Evolutionary conservation across 2,888 invertebrate genomes (phyloP).

Genomic region (Scaptomyza tumidula): DNA sequence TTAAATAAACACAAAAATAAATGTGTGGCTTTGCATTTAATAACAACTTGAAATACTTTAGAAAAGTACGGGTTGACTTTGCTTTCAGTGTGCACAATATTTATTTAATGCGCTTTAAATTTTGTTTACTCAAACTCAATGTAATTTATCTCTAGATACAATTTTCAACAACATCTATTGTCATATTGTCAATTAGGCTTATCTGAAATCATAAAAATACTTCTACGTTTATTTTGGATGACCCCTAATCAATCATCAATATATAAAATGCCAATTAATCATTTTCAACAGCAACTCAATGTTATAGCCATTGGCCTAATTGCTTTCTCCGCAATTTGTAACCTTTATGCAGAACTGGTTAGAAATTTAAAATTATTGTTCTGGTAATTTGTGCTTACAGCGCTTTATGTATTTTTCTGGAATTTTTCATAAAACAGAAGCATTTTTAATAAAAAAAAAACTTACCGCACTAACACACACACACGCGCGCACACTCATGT

Average conservation of each 20-base stretch:
- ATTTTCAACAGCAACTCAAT: background rate
- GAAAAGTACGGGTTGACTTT: too few relatives aligned
- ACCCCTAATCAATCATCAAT: background rate
- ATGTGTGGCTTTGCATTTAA: too few relatives aligned
- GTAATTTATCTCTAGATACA: too few relatives aligned
- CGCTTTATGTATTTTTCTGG: constrained; percentile 19
- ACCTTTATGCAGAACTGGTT: background rate
- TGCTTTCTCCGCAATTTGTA: background rate
- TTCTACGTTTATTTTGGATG: background rate
- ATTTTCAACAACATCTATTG: too few relatives aligned
- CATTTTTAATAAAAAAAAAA: constrained; percentile 71
- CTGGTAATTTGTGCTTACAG: constrained; percentile 1
- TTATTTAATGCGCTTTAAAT: too few relatives aligned
- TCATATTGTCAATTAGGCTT: too few relatives aligned
- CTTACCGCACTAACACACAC: constrained; percentile 29
- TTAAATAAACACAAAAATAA: background rate
- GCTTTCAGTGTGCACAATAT: too few relatives aligned
- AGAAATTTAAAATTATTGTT: constrained; percentile 5
- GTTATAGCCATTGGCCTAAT: background rate
- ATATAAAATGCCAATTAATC: background rate
- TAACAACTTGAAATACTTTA: background rate
- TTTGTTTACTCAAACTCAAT: too few relatives aligned
- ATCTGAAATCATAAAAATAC: too few relatives aligned
- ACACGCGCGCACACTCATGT: constrained; percentile 12
- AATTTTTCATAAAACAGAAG: constrained; percentile 67